Base-by-base conservation (phyloP, 2,888 invertebrate genomes). In the Corbicula japonica region DNA sequence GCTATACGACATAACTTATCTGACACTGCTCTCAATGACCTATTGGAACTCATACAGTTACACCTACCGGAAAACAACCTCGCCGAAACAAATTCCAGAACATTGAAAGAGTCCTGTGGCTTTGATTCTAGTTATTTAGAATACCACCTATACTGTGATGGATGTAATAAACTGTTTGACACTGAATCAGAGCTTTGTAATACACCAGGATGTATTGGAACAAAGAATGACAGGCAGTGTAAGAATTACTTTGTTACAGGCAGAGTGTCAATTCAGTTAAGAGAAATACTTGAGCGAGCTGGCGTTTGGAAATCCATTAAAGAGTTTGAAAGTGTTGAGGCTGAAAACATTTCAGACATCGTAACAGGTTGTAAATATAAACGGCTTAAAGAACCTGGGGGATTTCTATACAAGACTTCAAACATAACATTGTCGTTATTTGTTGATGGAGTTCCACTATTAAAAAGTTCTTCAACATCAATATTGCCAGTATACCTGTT, bases 401-500 rank as follows among this genome's bases (percentile, higher is more conserved):
- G 62, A 62, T 71, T 71, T 62, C 30, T 65, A 5, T 23, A 34
- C 21, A 48, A 46, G 21, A 48, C 44, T n/a, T 44, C 21, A 44
- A 66, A 65, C 41, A 46, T 73, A 44, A 62, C 65, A 32, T 65
- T 80, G 23, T 58, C 69, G 23, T 28, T 69, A 28, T 69, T 69
- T n/a, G 44, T 35, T 8, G 46, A 69, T 30, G 32, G 58, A n/a
- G 35, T 61, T 2, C 56, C 58, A 34, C 32, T 75, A 0, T 70
- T 70, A 18, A 66, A 73, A 44, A 73, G 65, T 48, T 74, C 74
- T 41, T 50, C 44, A 4, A 46, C 61, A 6, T 68, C 62, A n/a
- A 18, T 73, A 12, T 80, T 76, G 80, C 60, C 80, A 26, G 76
- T 76, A 18, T 76, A 76, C 30, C 46, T 76, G 8, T 26, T 75